Evolutionary conservation across 2,888 invertebrate species (phyloP), one percentile per base, ranked within the genome.

Genomic region (Dryobotodes eremita): DNA sequence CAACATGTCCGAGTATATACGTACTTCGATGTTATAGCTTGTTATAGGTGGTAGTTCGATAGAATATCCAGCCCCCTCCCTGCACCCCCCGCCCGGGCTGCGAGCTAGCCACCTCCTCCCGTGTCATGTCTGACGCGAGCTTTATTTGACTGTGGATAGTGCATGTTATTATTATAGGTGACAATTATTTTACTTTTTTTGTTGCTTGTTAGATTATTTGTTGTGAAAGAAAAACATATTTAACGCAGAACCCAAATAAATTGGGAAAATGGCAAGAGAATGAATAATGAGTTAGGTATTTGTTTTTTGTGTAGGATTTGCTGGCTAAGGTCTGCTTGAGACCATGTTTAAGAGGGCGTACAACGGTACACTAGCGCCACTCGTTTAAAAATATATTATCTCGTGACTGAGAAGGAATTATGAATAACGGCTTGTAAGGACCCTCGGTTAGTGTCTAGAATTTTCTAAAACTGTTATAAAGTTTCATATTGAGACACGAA

Each of bases 51-150:
- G 68, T 57, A 81, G 83, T 84, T 84, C 84, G 84, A 84, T 84
- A 83, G 84, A 83, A 83, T 86, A 84, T 83, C 83, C 86, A 82
- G 62, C 36, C 42, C 57, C 62, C 62, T 59, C 68, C 69, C 55
- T n/a, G 57, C 62, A 61, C 31, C 73, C 61, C 84, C 84, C 79
- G 83, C 61, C 83, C 84, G 83, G 84, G 83, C 61, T 55, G 71
- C 83, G 76, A 71, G 85, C 82, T 82, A 85, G 84, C 83, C 86
- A 82, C 84, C 86, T 69, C 86, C 83, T 73, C 71, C 71, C 75
- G 46, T 75, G 83, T 75, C 83, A 83, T 75, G 75, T 79, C 75
- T 64, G 79, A 79, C n/a, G 26, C 82, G 71, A 71, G 71, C 55
- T 84, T 84, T 83, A 85, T 85, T 83, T 83, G 65, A 65, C 68